Evolutionary conservation across 2,888 invertebrate genomes (phyloP).

Genomic region (Sturmia bella): DNA sequence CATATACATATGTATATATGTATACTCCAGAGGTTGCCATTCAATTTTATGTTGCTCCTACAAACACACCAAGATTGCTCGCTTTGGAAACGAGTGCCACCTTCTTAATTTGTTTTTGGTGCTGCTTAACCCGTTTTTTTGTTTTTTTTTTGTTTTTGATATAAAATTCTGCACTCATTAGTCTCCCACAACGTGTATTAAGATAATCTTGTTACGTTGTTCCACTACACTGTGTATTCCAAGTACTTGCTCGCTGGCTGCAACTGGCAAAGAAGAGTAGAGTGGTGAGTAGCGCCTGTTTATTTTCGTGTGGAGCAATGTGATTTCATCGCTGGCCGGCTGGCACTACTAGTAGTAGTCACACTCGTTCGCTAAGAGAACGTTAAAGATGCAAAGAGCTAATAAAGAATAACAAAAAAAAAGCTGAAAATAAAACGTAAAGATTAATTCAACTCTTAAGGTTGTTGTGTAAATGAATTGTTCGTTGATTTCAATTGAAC

Average conservation of each 20-base stretch:
- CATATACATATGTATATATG: too few species aligned
- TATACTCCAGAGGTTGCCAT: neutral
- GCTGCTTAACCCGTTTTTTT: constrained; percentile 29
- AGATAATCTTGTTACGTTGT: constrained; percentile 76
- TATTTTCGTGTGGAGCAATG: constrained; percentile 33
- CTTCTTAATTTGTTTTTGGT: constrained; percentile 61
- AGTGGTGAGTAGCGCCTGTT: constrained; percentile 52
- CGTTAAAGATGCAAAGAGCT: neutral
- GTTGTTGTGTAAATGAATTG: constrained; percentile 82
- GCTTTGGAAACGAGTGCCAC: constrained; percentile 5
- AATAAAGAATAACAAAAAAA: neutral
- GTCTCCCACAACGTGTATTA: constrained; percentile 82
- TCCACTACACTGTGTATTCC: constrained; percentile 33
- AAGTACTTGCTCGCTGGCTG: constrained; percentile 14
- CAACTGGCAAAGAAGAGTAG: constrained; percentile 11
- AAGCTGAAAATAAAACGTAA: neutral
- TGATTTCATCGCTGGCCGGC: constrained; percentile 37
- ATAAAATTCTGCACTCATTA: constrained; percentile 79
- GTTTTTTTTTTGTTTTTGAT: constrained; percentile 39
- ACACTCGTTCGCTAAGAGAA: neutral
- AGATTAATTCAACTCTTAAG: constrained; percentile 59
- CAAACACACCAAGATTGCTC: neutral
- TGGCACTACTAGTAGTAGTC: constrained; percentile 23
- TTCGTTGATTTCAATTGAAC: constrained; percentile 81
- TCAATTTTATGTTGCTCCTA: constrained; percentile 3